Conservation (phyloP, 2,888 invertebrate genomes). For the Tenthredo notha region DNA sequence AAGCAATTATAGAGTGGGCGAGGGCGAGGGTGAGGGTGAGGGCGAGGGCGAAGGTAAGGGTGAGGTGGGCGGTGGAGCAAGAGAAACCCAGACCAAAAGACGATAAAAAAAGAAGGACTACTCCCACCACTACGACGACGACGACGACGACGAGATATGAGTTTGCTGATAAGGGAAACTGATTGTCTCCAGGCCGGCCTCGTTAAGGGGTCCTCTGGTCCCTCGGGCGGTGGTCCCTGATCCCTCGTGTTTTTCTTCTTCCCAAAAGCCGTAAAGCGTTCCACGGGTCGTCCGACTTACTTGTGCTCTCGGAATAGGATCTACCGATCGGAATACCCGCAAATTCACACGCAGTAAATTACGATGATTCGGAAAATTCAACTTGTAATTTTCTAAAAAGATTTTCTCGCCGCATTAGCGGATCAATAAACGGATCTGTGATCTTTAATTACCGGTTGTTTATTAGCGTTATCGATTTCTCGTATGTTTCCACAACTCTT, state of each 20-base stretch:
- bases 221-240: constrained; percentile 49
- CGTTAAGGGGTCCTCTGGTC: constrained; percentile 51
- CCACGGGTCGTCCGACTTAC: constrained; percentile 34
- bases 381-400: background rate
- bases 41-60: constrained; percentile 24
- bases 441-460: constrained; percentile 52
- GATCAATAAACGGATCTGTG: background rate
- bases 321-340: constrained; percentile 9
- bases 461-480: constrained; percentile 57
- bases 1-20: constrained; percentile 73
- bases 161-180: constrained; percentile 72
- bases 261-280: constrained; percentile 50
- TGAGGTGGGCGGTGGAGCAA: constrained; percentile 27
- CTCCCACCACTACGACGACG: constrained; percentile 55
- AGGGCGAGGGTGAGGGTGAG: constrained; percentile 58
- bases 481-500: constrained; percentile 26
- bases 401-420: background rate
- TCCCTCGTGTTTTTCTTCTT: constrained; percentile 47
- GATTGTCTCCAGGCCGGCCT: constrained; percentile 63
- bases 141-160: constrained; percentile 66
- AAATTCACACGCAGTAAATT: background rate
- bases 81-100: constrained; percentile 32
- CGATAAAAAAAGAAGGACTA: constrained; percentile 50
- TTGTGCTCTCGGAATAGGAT: constrained; percentile 18
- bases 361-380: background rate